These are phyloP conservation scores for Clepsis dumicolana DNA, from an alignment of 2,888 invertebrate species.

Conservation along the genomic window DNA sequence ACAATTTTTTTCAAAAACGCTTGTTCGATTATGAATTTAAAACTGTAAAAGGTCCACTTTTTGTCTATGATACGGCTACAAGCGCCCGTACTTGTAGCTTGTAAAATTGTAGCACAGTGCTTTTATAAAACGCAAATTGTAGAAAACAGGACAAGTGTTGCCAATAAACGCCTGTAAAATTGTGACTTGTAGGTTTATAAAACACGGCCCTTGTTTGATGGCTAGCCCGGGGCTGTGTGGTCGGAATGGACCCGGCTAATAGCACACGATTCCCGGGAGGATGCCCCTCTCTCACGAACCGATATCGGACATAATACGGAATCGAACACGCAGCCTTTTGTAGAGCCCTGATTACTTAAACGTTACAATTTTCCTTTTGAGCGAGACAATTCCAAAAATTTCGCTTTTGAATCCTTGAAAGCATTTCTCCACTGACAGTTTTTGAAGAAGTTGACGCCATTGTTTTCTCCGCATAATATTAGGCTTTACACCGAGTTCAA, in stretches of 20 bases:
- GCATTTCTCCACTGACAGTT: background rate
- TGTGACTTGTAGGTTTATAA: too few relatives aligned
- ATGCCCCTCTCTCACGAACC: slow-evolving; percentile 62
- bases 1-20: too few relatives aligned
- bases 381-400: slow-evolving; percentile 17
- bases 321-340: slow-evolving; percentile 40
- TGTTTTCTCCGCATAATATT: slow-evolving; percentile 28
- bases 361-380: slow-evolving; percentile 34
- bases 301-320: slow-evolving; percentile 45
- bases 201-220: too few relatives aligned
- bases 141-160: too few relatives aligned
- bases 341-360: slow-evolving; percentile 35
- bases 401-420: slow-evolving; percentile 1
- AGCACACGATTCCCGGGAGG: slow-evolving; percentile 62
- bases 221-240: slow-evolving; percentile 25
- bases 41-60: too few relatives aligned
- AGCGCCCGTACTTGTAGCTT: too few relatives aligned
- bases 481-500: slow-evolving; percentile 3
- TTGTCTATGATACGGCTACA: too few relatives aligned
- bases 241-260: slow-evolving; percentile 52
- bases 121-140: too few relatives aligned
- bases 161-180: too few relatives aligned
- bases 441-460: slow-evolving; percentile 3
- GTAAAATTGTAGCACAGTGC: too few relatives aligned
- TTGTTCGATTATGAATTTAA: too few relatives aligned